phyloP scores from a whole-genome alignment of 1,140 invertebrate genomes.

The Metaphire vulgaris region DNA sequence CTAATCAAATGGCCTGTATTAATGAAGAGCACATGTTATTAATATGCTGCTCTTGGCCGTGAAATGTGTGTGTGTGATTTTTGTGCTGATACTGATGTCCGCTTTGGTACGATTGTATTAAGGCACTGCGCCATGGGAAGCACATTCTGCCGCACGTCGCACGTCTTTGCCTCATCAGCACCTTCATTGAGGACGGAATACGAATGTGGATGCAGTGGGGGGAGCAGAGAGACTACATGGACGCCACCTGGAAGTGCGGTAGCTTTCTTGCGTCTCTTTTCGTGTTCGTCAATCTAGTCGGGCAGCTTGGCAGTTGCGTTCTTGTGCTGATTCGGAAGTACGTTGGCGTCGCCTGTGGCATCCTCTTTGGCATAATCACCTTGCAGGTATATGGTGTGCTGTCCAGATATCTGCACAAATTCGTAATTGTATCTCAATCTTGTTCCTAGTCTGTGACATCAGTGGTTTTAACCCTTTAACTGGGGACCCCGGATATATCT shows the following conservation, averaged over 20 bases:
- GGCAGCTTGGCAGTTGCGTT: constrained; percentile 87
- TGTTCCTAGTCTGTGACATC: too few relatives aligned
- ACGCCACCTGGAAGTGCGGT: constrained; percentile 86
- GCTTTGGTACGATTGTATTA: too few relatives aligned
- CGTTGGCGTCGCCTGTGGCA: constrained; percentile 87
- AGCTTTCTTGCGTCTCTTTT: constrained; percentile 85
- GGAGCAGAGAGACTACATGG: constrained; percentile 30
- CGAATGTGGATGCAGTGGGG: constrained; percentile 68
- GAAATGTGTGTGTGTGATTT: too few relatives aligned
- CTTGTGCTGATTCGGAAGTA: constrained; percentile 89
- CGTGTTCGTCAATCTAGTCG: constrained; percentile 85
- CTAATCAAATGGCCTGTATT: too few relatives aligned
- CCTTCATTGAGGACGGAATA: constrained; percentile 97
- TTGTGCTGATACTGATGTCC: too few relatives aligned
- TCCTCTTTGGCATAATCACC: constrained; percentile 92
- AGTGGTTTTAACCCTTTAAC: too few relatives aligned
- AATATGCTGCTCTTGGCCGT: too few relatives aligned
- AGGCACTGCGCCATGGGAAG: constrained; percentile 67
- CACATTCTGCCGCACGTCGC: constrained; percentile 90
- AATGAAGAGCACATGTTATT: too few relatives aligned
- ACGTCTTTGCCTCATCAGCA: constrained; percentile 93
- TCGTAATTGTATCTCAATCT: too few relatives aligned
- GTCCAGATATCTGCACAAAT: too few relatives aligned
- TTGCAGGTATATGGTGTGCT: constrained; percentile 63
- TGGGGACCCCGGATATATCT: too few relatives aligned